Conservation (phyloP, 2,888 invertebrate genomes). For the Cancer borealis region DNA sequence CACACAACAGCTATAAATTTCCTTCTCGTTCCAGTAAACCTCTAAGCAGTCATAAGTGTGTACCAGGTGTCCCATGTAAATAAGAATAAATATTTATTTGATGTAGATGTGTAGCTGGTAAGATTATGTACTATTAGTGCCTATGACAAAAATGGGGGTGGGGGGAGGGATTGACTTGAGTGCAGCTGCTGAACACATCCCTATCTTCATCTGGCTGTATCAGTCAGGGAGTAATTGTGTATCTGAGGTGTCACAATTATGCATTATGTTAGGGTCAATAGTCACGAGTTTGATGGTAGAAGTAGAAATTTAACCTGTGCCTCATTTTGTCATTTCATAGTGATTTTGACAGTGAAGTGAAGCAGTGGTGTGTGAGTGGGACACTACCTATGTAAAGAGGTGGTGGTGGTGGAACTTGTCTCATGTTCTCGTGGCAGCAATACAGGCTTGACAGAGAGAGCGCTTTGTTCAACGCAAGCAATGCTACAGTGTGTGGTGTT, state of each 20-base stretch:
- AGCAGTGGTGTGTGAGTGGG: neutral
- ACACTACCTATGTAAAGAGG: neutral
- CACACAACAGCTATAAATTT: neutral
- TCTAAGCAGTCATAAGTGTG: slow-evolving; percentile 42
- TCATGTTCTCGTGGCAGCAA: slow-evolving; percentile 29
- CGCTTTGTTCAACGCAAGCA: neutral
- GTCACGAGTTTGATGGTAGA: slow-evolving; percentile 64
- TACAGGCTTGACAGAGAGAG: neutral
- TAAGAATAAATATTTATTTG: slow-evolving; percentile 59
- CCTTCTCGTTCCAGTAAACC: slow-evolving; percentile 29
- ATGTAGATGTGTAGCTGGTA: slow-evolving; percentile 54
- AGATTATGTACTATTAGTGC: slow-evolving; percentile 56
- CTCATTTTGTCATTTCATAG: slow-evolving; percentile 65
- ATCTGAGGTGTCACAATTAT: slow-evolving; percentile 61
- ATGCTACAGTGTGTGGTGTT: neutral
- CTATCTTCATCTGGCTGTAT: slow-evolving; percentile 66
- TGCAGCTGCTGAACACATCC: slow-evolving; percentile 55
- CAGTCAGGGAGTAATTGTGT: slow-evolving; percentile 66
- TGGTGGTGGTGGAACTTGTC: neutral
- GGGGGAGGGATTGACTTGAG: slow-evolving; percentile 63
- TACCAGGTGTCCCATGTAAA: slow-evolving; percentile 52
- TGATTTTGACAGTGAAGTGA: slow-evolving; percentile 43
- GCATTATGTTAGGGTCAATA: slow-evolving; percentile 61
- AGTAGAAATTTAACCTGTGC: slow-evolving; percentile 65
- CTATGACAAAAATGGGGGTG: slow-evolving; percentile 53